Percentiles rank a stretch among this genome's conserved stretches.
These are phyloP conservation scores for Stegastes partitus DNA, from an alignment of 2,113 vertebrate genomes.

Conservation along the genomic window DNA sequence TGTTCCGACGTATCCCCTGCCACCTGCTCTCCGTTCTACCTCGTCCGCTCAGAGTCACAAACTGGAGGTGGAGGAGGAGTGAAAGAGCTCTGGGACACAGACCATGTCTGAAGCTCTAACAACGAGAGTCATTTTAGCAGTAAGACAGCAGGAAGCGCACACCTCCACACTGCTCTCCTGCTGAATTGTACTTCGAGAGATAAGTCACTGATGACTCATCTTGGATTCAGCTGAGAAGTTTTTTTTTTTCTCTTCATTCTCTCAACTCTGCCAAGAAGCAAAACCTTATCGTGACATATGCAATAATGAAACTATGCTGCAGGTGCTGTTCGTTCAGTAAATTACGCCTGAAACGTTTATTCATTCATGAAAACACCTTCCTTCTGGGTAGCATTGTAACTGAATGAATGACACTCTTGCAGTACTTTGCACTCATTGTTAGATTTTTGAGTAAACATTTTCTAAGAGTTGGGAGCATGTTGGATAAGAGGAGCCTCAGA, in stretches of 20 bases:
- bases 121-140: neutral
- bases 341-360: no score
- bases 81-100: neutral
- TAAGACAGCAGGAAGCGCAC: constrained; percentile 3
- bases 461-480: no score
- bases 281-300: neutral
- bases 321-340: no score
- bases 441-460: no score
- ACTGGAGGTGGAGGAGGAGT: neutral
- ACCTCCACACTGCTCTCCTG: constrained; percentile 7
- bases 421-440: no score
- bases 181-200: constrained; percentile 13
- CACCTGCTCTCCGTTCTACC: neutral
- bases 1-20: no score
- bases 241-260: neutral
- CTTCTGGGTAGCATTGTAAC: no score
- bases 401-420: no score
- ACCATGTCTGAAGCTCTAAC: neutral
- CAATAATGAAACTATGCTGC: neutral
- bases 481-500: no score
- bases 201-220: constrained; percentile 25
- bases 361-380: no score
- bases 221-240: neutral
- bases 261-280: neutral
- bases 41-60: neutral